Evolutionary conservation across 1,140 invertebrate species (phyloP), one percentile per base, ranked within the genome.

Genomic region (Drosophila nikananu): DNA sequence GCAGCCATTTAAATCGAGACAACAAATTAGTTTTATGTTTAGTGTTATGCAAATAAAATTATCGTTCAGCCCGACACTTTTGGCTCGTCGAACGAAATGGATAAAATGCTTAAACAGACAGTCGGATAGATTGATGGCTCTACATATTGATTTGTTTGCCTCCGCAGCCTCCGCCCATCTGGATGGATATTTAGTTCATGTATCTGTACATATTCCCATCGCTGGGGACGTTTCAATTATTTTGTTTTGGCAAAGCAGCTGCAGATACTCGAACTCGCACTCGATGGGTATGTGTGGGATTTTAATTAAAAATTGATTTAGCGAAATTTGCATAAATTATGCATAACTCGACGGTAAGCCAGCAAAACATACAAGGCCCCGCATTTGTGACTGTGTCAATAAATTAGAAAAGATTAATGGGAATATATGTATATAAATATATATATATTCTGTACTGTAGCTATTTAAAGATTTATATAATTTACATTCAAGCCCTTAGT

Each of bases 281-380:
- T 19, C 23, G 41, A n/a, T 21, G 19, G 30, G 15, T 82, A 17
- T 78, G 58, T 46, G 44, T 82, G 71, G 67, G 80, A 77, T 90
- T 90, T 89, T 89, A 89, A 89, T 89, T 89, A 89, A 89, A 89
- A 89, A 89, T 89, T 89, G 84, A 90, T 89, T 89, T 89, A 90
- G 86, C 86, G 62, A 84, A 81, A 89, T 89, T 89, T 89, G 84
- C 84, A 89, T 89, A 89, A 89, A 90, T 90, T 89, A 89, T 84
- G 87, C 86, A 89, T 81, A 66, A 73, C 86, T 79, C 78, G 63
- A 49, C 77, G 84, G 84, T 89, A 89, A 84, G 81, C 80, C 71
- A 65, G 55, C 64, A 62, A 46, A 58, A 78, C 64, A 57, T 57
- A 35, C 48, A 77, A 46, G 59, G 46, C 63, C 41, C 35, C 54